A percentile compares a stretch with the other conserved stretches of the same genome.
Evolutionary conservation across 2,113 vertebrate species (phyloP).

Genomic region (Caloenas nicobarica): DNA sequence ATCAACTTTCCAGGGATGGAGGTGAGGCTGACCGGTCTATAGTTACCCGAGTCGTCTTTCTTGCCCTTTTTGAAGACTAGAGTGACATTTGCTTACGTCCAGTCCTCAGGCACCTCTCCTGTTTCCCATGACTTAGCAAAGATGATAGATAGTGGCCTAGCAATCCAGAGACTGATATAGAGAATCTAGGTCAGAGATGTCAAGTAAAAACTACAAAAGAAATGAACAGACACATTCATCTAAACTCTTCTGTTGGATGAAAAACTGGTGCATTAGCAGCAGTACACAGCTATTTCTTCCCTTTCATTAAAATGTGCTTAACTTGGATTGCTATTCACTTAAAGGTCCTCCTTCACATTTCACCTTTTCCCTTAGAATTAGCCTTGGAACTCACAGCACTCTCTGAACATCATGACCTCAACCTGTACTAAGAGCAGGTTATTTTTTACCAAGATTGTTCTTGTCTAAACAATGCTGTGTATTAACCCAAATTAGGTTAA

Average conservation of each 20-base stretch:
- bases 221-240: background rate
- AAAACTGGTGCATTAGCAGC: background rate
- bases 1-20: no score
- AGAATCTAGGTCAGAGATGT: background rate
- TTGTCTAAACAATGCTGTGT: background rate
- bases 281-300: background rate
- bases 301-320: constrained; percentile 2
- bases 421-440: background rate
- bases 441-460: background rate
- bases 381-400: background rate
- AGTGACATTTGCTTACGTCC: no score
- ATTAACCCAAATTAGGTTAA: background rate
- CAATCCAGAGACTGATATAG: no score
- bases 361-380: background rate
- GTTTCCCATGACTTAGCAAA: no score
- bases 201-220: background rate
- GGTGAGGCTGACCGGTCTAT: no score
- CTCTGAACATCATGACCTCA: background rate
- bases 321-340: background rate
- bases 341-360: background rate
- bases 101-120: no score
- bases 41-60: no score
- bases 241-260: background rate
- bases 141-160: no score
- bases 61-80: no score